A percentile compares a stretch with the other conserved stretches of the same genome.
phyloP scores from a whole-genome alignment of 2,797 vertebrate genomes.

The Carapus acus region DNA sequence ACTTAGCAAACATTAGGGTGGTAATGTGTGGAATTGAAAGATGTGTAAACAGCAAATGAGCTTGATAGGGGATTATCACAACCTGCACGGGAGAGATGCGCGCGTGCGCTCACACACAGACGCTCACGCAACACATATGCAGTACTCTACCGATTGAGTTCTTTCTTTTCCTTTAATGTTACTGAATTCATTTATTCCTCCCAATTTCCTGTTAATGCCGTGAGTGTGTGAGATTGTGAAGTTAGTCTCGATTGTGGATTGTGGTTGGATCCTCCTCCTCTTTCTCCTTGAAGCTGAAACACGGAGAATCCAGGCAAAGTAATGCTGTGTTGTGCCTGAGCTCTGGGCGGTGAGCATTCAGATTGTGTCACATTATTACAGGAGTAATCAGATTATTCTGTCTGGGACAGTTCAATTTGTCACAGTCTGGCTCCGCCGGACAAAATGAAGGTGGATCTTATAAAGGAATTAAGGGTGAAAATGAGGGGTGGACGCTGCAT shows the following conservation, averaged over 20 bases:
- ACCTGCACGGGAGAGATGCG: neutral
- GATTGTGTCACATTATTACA: slow-evolving; percentile 27
- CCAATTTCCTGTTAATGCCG: too few species aligned
- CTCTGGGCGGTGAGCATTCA: slow-evolving; percentile 26
- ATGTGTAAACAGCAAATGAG: slow-evolving; percentile 56
- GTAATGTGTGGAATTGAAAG: slow-evolving; percentile 53
- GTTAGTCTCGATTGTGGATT: slow-evolving; percentile 7
- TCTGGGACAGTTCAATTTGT: slow-evolving; percentile 28
- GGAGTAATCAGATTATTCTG: slow-evolving; percentile 36
- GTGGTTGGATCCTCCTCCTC: slow-evolving; percentile 20
- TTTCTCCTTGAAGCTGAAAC: slow-evolving; percentile 16
- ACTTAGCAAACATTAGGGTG: slow-evolving; percentile 36
- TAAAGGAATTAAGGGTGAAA: neutral
- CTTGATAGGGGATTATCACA: slow-evolving; percentile 33
- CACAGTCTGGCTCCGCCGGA: slow-evolving; percentile 8
- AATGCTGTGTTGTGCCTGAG: slow-evolving; percentile 24
- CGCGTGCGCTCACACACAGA: slow-evolving; percentile 3
- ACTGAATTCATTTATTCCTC: slow-evolving; percentile 3
- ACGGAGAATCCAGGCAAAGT: slow-evolving; percentile 30
- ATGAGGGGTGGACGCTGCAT: neutral
- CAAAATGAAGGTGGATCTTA: slow-evolving; percentile 23
- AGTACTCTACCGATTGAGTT: too few species aligned
- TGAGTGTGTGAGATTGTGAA: too few species aligned
- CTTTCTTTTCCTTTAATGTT: neutral
- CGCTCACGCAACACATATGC: too few species aligned